Evolutionary conservation across 2,888 invertebrate species (phyloP), one percentile per base, ranked within the genome.

Genomic region (Lingula anatina): DNA sequence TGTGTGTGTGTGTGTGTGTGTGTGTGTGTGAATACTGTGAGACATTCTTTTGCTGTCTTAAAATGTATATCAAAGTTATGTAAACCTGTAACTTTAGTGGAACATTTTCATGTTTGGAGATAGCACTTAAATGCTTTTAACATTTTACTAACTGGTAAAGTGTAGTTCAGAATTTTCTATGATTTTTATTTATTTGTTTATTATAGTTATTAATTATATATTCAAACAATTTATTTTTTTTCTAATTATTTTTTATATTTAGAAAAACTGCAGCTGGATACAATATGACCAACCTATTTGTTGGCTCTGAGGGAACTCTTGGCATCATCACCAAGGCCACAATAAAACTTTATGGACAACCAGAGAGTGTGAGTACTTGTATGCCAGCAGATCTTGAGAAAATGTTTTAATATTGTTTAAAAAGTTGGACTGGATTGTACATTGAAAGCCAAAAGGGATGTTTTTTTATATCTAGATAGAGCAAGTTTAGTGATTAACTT

Each of bases 261-360:
- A 80, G 81, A 61, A 81, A 82, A 65, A 76, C 80, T 0, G 73
- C 80, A 12, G 81, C 81, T 40, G 82, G 81, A 1, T 81, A 80
- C 59, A 81, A 82, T 56, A 61, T 82, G 43, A 82, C 81, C 2
- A 80, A 81, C 59, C 56, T 81, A 41, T 80, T 81, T 68, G 75
- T 82, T 25, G 82, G 82, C 3, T 79, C 80, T 23, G 82, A 82
- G 66, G 82, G 81, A 27, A 81, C 81, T 3, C 64, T 82, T 39
- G 81, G 81, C 31, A 70, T 81, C 41, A 81, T 82, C 46, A 82
- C 81, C 20, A 68, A 77, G 59, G 76, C 80, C 25, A 78, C 79
- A 23, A 59, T 82, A 18, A 67, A 71, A 54, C 69, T 82, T 3
- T 73, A 79, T 65, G 78, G 79, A 4, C 69, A 78, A 42, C 81